A percentile compares a stretch with the other conserved stretches of the same genome.
These are phyloP conservation scores for Zaprionus ghesquierei DNA, from an alignment of 1,140 invertebrate species.

Conservation along the genomic window DNA sequence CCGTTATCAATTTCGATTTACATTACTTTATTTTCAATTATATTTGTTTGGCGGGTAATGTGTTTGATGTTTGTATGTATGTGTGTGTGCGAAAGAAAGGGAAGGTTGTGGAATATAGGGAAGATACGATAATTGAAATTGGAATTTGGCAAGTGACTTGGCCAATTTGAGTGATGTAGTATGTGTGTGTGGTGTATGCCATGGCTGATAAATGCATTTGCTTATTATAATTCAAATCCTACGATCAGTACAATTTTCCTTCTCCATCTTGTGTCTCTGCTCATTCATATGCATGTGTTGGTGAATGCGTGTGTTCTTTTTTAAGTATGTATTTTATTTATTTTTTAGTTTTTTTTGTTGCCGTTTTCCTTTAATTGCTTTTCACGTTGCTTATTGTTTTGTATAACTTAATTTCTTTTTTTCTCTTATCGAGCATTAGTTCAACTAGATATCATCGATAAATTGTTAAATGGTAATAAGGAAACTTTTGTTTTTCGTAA, in stretches of 20 bases:
- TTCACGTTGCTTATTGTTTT: constrained; percentile 15
- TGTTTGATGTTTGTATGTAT: neutral
- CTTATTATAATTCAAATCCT: constrained; percentile 59
- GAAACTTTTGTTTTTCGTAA: constrained; percentile 41
- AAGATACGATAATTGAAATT: neutral
- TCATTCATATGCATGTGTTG: constrained; percentile 13
- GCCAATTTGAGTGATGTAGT: neutral
- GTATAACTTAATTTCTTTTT: constrained; percentile 36
- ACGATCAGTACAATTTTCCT: constrained; percentile 67
- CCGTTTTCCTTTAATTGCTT: constrained; percentile 12
- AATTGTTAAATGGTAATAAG: constrained; percentile 44
- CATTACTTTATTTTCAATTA: constrained; percentile 29
- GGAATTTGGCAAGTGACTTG: constrained; percentile 15
- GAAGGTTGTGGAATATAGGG: neutral
- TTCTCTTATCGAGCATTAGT: constrained; percentile 56
- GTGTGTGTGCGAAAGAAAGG: too few species aligned
- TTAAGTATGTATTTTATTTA: constrained; percentile 27
- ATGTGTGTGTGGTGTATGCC: constrained; percentile 8
- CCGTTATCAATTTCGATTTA: constrained; percentile 9
- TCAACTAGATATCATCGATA: constrained; percentile 52
- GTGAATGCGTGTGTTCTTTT: constrained; percentile 37
- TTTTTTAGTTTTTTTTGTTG: constrained; percentile 32
- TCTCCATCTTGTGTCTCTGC: constrained; percentile 12
- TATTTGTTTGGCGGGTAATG: constrained; percentile 19
- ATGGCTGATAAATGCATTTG: constrained; percentile 58